phyloP scores from a whole-genome alignment of 2,888 invertebrate genomes.

The Plusia festucae region DNA sequence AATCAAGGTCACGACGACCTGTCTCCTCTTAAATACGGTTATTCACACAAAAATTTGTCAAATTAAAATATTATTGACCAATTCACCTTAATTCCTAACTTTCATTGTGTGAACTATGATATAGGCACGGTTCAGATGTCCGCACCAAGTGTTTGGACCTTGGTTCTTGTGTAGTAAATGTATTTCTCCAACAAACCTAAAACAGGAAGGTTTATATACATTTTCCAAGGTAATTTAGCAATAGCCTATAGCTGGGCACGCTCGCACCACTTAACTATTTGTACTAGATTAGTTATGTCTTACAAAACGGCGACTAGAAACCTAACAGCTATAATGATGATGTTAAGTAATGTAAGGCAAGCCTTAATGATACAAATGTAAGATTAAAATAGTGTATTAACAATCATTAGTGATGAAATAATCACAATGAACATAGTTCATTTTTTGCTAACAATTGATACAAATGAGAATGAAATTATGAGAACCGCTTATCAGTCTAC shows the following conservation, averaged over 20 bases:
- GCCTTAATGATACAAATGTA: conserved; percentile 25
- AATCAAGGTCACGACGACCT: conserved; percentile 15
- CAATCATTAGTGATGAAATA: conserved; percentile 5
- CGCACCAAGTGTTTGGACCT: conserved; percentile 10
- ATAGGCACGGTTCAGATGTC: background rate
- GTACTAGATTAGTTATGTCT: conserved; percentile 59
- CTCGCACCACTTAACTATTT: conserved; percentile 57
- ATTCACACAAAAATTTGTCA: background rate
- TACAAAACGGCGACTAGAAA: conserved; percentile 59
- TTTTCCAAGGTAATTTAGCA: conserved; percentile 48
- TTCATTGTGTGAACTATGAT: background rate
- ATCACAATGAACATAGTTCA: background rate
- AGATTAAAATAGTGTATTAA: conserved; percentile 17
- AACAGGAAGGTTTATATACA: conserved; percentile 51
- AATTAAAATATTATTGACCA: background rate
- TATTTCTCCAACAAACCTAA: conserved; percentile 44
- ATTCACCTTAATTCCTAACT: background rate
- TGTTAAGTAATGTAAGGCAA: conserved; percentile 59
- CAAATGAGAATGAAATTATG: background rate
- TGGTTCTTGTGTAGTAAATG: conserved; percentile 38
- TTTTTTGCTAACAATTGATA: background rate
- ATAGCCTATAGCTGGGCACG: conserved; percentile 58
- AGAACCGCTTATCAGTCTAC: too few relatives aligned
- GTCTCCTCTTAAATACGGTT: conserved; percentile 12
- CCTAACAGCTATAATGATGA: conserved; percentile 57